Evolutionary conservation across 2,888 invertebrate species (phyloP).

Genomic region (Synergus laeviventris): DNA sequence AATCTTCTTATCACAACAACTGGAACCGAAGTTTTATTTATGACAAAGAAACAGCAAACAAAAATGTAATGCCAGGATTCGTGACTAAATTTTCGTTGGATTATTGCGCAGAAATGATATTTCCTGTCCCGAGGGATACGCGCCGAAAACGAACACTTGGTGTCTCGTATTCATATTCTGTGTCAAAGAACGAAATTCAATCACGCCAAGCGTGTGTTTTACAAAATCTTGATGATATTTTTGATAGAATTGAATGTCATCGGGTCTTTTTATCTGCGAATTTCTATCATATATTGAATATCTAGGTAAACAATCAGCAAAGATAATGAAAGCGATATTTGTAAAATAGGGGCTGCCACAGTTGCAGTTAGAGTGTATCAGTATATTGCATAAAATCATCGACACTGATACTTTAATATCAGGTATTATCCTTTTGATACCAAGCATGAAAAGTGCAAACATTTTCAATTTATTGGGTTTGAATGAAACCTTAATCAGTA

Average conservation of each 20-base stretch:
- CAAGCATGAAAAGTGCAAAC: not conserved
- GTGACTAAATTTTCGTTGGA: slow-evolving; percentile 16
- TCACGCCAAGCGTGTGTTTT: slow-evolving; percentile 27
- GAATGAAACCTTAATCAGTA: not conserved
- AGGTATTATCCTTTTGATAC: not conserved
- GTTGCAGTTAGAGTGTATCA: not conserved
- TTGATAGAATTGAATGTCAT: slow-evolving; percentile 2
- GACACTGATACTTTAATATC: slow-evolving; percentile 1
- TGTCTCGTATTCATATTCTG: slow-evolving; percentile 26
- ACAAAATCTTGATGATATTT: slow-evolving; percentile 23
- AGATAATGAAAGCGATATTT: slow-evolving; percentile 35
- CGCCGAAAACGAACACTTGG: slow-evolving; percentile 21
- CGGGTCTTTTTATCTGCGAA: slow-evolving; percentile 23
- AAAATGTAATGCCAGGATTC: not conserved
- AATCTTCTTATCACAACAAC: not conserved
- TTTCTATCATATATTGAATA: slow-evolving; percentile 10
- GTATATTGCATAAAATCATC: not conserved
- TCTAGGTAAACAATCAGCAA: slow-evolving; percentile 25
- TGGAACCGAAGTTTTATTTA: not conserved
- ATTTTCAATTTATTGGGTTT: not conserved
- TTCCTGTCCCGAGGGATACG: slow-evolving; percentile 23
- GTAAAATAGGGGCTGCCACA: slow-evolving; percentile 5
- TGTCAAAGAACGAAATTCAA: slow-evolving; percentile 38
- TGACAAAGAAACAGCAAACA: not conserved
- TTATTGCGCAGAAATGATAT: slow-evolving; percentile 16